A percentile compares a stretch with the other conserved stretches of the same genome.
Evolutionary conservation across 2,113 vertebrate genomes (phyloP).

Genomic region (Megaceryle maxima): DNA sequence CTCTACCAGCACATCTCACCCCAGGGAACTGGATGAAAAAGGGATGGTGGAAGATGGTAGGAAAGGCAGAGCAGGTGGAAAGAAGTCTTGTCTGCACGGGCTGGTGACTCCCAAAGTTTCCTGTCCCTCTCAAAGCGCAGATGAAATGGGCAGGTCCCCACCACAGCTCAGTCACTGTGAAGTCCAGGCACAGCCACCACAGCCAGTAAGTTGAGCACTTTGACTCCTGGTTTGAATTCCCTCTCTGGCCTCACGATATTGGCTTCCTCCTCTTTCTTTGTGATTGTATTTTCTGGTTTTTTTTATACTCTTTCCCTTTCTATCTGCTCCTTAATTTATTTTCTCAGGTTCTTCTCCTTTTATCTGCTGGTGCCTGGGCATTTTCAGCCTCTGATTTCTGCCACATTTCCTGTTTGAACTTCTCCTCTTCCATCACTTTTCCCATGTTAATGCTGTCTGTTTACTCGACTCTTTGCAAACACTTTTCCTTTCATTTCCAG

Average conservation of each 20-base stretch:
- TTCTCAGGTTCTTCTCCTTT: background rate
- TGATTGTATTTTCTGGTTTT: background rate
- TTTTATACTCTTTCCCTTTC: background rate
- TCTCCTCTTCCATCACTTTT: background rate
- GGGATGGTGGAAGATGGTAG: background rate
- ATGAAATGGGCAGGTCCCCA: background rate
- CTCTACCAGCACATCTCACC: background rate
- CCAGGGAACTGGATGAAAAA: fast-evolving
- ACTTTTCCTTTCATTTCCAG: conserved; percentile 49
- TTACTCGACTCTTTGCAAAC: conserved; percentile 37
- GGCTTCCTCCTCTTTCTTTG: background rate
- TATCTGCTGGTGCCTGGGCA: background rate
- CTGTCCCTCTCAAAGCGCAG: background rate
- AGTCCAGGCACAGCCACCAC: background rate
- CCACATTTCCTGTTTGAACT: conserved; percentile 35
- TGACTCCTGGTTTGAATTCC: background rate
- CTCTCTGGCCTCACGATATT: background rate
- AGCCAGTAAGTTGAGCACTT: background rate
- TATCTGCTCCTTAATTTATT: background rate
- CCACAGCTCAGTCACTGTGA: fast-evolving
- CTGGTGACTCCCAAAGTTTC: background rate
- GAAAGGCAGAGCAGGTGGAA: background rate
- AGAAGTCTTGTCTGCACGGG: background rate
- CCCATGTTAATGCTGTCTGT: background rate
- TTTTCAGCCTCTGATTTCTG: conserved; percentile 44